Evolutionary conservation across 64 coral and sea anemone genomes (phyloP).

Genomic region (Stichodactyla helianthus): DNA sequence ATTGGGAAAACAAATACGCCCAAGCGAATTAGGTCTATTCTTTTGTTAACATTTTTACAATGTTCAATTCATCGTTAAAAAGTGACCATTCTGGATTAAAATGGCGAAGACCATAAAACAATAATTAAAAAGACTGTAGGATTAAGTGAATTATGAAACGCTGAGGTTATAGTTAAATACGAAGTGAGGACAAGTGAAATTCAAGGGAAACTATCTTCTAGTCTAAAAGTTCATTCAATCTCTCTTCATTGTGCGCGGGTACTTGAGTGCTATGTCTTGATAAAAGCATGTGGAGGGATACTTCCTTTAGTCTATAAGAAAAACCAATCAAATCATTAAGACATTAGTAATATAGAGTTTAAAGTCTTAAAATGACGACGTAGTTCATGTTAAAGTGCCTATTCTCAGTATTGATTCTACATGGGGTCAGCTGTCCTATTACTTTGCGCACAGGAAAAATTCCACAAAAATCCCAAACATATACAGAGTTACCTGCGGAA

Average conservation of each 20-base stretch:
- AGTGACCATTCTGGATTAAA: background rate
- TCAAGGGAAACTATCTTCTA: background rate
- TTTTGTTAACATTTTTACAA: no score
- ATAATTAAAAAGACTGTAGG: background rate
- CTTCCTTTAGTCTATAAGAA: background rate
- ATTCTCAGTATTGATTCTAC: background rate
- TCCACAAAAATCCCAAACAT: no score
- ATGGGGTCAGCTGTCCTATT: no score
- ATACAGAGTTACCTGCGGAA: no score
- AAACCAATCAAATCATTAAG: background rate
- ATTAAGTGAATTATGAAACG: background rate
- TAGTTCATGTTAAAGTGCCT: no score
- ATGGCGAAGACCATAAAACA: background rate
- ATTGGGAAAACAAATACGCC: no score
- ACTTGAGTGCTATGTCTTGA: background rate
- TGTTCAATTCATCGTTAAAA: background rate
- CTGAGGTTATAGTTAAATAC: background rate
- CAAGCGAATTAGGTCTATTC: no score
- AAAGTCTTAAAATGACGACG: no score
- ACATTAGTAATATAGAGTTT: background rate
- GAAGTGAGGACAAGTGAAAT: background rate
- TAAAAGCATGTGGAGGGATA: conserved; percentile 13
- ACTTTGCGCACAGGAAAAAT: no score
- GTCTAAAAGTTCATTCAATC: background rate
- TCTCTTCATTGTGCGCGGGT: background rate